phyloP scores from a whole-genome alignment of 2,888 invertebrate species.

The Tolmerus cingulatus region DNA sequence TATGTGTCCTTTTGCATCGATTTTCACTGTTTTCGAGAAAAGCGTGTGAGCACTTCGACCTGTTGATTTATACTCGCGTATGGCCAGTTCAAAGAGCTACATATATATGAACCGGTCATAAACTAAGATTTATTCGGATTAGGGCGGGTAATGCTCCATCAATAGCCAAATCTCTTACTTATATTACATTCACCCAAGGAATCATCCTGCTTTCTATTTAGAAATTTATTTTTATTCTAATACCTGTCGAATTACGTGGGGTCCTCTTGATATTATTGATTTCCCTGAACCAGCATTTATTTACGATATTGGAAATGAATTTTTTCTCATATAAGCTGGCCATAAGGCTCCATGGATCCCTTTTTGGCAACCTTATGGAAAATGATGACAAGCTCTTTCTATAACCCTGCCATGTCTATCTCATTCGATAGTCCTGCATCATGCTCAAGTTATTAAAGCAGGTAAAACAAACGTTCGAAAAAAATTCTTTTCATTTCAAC shows the following conservation, averaged over 20 bases:
- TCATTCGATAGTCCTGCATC: not conserved
- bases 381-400: slow-evolving; percentile 1
- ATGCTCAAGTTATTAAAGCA: not conserved
- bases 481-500: not conserved
- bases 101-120: not conserved
- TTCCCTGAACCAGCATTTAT: slow-evolving; percentile 7
- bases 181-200: not conserved
- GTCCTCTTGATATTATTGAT: not conserved
- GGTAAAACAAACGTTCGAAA: not conserved
- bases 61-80: not conserved
- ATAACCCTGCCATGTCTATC: not conserved
- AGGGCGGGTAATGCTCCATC: not conserved
- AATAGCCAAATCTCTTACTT: not conserved
- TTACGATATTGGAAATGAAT: not conserved
- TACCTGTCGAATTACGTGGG: not conserved
- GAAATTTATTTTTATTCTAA: not conserved
- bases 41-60: not conserved
- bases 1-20: not conserved
- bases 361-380: not conserved
- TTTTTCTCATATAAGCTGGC: not conserved
- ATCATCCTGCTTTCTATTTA: not conserved
- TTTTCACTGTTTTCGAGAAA: not conserved
- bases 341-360: not conserved
- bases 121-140: not conserved
- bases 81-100: not conserved